These are phyloP conservation scores for Willisornis vidua DNA, from an alignment of 2,113 vertebrate genomes.

Conservation along the genomic window DNA sequence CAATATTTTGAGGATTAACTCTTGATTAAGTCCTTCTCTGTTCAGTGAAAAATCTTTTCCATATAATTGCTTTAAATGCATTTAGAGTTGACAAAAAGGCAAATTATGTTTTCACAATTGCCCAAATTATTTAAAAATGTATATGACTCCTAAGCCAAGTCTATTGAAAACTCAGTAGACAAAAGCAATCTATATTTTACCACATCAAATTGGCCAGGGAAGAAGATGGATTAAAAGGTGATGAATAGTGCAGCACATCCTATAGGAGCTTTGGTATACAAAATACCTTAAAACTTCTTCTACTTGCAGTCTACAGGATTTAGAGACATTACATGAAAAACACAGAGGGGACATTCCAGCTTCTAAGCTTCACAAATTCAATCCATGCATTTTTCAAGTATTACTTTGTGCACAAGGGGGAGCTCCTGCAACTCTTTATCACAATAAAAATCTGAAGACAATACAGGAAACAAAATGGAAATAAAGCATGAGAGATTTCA, in stretches of 20 bases:
- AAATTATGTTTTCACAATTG: not conserved
- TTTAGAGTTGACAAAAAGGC: not conserved
- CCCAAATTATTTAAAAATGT: not conserved
- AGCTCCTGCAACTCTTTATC: slow-evolving; percentile 55
- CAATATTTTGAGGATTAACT: not conserved
- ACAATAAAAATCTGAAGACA: not conserved
- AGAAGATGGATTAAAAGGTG: not conserved
- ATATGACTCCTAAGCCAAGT: not conserved
- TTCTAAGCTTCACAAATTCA: not conserved
- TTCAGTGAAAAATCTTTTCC: not conserved
- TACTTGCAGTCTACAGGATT: not conserved
- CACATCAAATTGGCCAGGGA: not conserved
- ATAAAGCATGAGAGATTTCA: not conserved
- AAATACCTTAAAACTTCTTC: not conserved
- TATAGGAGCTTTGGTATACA: not conserved
- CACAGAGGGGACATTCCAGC: not conserved
- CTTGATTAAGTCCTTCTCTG: not conserved
- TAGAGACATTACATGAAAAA: not conserved
- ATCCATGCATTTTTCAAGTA: not conserved
- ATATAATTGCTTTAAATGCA: not conserved
- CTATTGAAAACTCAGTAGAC: not conserved
- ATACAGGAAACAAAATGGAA: not conserved
- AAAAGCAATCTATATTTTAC: not conserved
- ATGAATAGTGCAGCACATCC: not conserved
- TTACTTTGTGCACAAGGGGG: slow-evolving; percentile 62